Percentiles rank a stretch among this genome's conserved stretches.
Conservation (phyloP, 2,113 vertebrate genomes). For the Sturnus vulgaris region DNA sequence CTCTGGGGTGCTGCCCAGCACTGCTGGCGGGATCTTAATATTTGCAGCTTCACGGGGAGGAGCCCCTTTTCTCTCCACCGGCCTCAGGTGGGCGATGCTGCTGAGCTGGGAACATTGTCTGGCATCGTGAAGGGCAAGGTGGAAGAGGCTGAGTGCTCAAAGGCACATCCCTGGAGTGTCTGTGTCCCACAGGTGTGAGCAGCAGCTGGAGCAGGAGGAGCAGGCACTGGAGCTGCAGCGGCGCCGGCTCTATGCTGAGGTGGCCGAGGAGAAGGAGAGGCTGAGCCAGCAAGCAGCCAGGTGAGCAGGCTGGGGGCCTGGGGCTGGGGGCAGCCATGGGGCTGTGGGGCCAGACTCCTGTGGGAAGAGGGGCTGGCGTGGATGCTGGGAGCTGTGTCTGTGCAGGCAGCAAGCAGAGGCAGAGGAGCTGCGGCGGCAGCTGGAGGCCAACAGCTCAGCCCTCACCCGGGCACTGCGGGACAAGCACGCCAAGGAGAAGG, state of each 20-base stretch:
- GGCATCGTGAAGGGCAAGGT: accelerated
- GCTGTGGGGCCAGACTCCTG: accelerated
- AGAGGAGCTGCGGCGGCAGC: conserved; percentile 83
- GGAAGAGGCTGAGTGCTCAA: accelerated
- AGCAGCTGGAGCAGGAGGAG: conserved; percentile 92
- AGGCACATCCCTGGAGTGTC: neutral
- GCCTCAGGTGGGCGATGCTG: accelerated
- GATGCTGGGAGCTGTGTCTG: conserved; percentile 36
- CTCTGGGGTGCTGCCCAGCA: neutral
- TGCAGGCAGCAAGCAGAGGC: conserved; percentile 85
- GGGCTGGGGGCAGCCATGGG: neutral
- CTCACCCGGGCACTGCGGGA: conserved; percentile 78
- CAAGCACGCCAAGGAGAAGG: conserved; percentile 82
- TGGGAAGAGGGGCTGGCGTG: neutral
- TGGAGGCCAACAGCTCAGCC: conserved; percentile 84
- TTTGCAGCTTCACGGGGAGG: accelerated
- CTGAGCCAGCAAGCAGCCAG: conserved; percentile 84
- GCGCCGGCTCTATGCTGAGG: conserved; percentile 83
- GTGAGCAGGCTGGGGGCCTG: conserved; percentile 57
- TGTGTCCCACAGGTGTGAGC: conserved; percentile 77
- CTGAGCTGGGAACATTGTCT: neutral
- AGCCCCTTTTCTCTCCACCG: neutral
- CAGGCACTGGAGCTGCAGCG: conserved; percentile 86
- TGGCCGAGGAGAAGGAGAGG: conserved; percentile 88
- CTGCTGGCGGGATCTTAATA: accelerated